Evolutionary conservation across 2,888 invertebrate genomes (phyloP), one percentile per base, ranked within the genome.

Genomic region (Geophilus truncorum): DNA sequence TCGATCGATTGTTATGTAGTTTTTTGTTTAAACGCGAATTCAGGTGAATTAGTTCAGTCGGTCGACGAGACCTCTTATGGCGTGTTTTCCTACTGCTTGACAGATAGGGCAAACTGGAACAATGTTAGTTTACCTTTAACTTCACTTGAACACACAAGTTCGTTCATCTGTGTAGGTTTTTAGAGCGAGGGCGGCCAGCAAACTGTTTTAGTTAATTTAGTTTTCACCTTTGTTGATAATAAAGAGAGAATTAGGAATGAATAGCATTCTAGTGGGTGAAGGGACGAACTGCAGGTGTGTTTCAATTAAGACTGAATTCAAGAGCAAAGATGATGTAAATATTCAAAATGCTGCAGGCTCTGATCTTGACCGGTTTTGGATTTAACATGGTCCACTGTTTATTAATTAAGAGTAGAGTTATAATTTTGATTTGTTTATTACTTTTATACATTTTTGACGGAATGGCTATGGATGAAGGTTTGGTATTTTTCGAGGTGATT

Each of bases 171-270:
- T 25, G 28, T 25, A 70, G 28, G 70, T 70, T 70, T 70, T 25
- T 70, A 70, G 70, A 70, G 70, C 70, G 25, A 70, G 70, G 70
- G 70, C 70, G 70, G 70, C 70, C 70, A 70, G 70, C 70, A 70
- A 70, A 70, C 70, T 28, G 28, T 70, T 70, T 28, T 28, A 70
- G n/a, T 70, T 70, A 28, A 70, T 70, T 70, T 70, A 25, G 5
- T 3, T 70, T 70, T 70, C 28, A 23, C 70, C 28, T 25, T 10
- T 28, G n/a, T n/a, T n/a, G n/a, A n/a, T n/a, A n/a, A n/a, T n/a
- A n/a, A n/a, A n/a, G n/a, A n/a, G n/a, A n/a, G n/a, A n/a, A n/a
- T n/a, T n/a, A n/a, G n/a, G n/a, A n/a, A n/a, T n/a, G n/a, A n/a
- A n/a, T n/a, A n/a, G n/a, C n/a, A n/a, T n/a, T n/a, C n/a, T n/a